These are phyloP conservation scores for Acanthisitta chloris DNA, from an alignment of 2,113 vertebrate genomes.

Conservation along the genomic window DNA sequence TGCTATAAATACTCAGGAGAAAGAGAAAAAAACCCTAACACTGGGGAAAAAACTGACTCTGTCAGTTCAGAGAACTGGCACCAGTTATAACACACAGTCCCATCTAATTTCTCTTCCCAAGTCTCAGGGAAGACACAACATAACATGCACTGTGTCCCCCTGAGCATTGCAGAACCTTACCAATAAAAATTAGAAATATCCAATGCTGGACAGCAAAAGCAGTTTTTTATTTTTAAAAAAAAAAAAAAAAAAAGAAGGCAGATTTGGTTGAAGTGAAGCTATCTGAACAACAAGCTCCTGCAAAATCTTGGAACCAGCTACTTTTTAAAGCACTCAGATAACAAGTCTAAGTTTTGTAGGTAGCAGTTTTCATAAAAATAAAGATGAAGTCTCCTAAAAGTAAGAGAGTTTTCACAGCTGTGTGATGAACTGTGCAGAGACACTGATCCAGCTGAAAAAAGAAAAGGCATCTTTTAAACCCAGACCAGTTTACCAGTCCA, in stretches of 20 bases:
- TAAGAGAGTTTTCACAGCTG: not conserved
- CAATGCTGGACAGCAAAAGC: not conserved
- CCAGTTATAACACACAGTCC: not conserved
- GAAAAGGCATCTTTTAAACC: not conserved
- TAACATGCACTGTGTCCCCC: not conserved
- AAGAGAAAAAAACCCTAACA: not conserved
- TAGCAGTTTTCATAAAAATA: not conserved
- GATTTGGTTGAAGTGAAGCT: not conserved
- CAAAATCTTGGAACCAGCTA: not conserved
- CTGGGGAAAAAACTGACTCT: not conserved
- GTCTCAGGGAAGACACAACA: not conserved
- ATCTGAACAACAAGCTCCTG: not conserved
- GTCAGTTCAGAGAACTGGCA: not conserved
- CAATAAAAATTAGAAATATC: not conserved
- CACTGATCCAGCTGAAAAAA: not conserved
- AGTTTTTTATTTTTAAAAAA: not conserved
- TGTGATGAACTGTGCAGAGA: not conserved
- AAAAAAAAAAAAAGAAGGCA: not conserved
- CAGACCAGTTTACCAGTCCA: not conserved
- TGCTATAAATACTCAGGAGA: not conserved
- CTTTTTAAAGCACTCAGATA: not conserved
- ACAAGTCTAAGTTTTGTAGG: not conserved
- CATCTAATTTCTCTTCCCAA: not conserved
- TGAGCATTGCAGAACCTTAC: not conserved
- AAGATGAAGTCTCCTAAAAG: not conserved